Conservation (phyloP, 2,797 vertebrate genomes). For the Acestrorhynchus altus region DNA sequence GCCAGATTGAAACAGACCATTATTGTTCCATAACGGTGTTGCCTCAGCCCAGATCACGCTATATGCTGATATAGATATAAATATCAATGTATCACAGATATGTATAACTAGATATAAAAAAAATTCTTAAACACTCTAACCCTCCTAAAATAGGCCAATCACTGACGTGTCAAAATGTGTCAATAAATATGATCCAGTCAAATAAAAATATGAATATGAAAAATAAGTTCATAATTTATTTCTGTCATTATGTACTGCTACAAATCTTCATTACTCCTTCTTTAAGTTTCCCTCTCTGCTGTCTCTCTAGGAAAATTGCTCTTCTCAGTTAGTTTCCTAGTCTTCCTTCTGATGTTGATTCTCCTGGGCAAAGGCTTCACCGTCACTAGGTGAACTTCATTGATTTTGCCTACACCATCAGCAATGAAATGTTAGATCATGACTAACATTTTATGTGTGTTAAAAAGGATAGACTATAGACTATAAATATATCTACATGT, state of each 20-base stretch:
- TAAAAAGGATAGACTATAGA: not conserved
- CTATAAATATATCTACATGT: not conserved
- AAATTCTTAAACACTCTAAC: too few species aligned
- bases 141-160: not conserved
- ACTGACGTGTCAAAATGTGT: not conserved
- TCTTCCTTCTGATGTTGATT: conserved; percentile 92
- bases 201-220: too few species aligned
- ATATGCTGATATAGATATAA: too few species aligned
- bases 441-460: not conserved
- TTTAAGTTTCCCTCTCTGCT: conserved; percentile 44
- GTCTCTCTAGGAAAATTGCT: conserved; percentile 89
- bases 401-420: not conserved
- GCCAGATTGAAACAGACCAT: too few species aligned
- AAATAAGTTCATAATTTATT: not conserved
- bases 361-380: conserved; percentile 93
- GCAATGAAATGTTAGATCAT: not conserved
- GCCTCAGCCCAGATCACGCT: too few species aligned
- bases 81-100: too few species aligned
- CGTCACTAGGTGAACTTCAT: conserved; percentile 83
- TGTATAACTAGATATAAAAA: too few species aligned
- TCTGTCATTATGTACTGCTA: not conserved
- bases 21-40: too few species aligned
- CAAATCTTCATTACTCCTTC: not conserved
- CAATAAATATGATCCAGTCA: not conserved
- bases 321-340: conserved; percentile 92